Conservation (phyloP, 2,888 invertebrate genomes). For the Leptopilina syphax region DNA sequence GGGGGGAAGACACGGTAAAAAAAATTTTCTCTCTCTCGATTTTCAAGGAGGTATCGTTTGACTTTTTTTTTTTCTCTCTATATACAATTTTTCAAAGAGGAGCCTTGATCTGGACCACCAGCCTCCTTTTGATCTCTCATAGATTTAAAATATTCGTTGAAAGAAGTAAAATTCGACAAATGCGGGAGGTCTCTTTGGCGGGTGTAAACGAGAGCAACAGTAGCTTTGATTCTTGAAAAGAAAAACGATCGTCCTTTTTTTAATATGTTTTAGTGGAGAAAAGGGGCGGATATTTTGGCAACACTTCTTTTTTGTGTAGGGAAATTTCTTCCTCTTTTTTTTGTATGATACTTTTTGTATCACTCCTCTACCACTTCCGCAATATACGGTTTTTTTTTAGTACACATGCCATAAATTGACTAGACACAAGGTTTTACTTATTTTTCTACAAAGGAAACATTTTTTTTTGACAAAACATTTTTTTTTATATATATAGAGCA, state of each 20-base stretch:
- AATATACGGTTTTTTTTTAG: too few relatives aligned
- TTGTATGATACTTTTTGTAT: too few relatives aligned
- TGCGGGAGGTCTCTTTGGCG: slow-evolving; percentile 29
- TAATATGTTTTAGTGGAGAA: background rate
- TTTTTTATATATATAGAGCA: too few relatives aligned
- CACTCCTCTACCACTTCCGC: too few relatives aligned
- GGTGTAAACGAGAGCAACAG: background rate
- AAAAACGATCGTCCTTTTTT: slow-evolving; percentile 7
- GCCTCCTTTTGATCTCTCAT: slow-evolving; percentile 32
- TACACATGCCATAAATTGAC: too few relatives aligned
- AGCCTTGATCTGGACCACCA: slow-evolving; percentile 19
- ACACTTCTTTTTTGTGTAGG: background rate
- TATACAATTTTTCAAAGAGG: too few relatives aligned
- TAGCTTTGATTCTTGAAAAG: slow-evolving; percentile 20
- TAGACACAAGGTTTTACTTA: too few relatives aligned
- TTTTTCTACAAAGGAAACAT: too few relatives aligned
- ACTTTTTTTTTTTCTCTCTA: slow-evolving; percentile 16
- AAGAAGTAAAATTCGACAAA: slow-evolving; percentile 18
- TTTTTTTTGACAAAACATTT: too few relatives aligned
- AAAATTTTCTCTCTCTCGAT: background rate
- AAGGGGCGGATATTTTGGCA: slow-evolving; percentile 11
- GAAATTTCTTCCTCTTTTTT: too few relatives aligned
- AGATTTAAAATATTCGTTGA: background rate
- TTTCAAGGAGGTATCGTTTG: slow-evolving; percentile 23
- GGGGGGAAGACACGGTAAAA: slow-evolving; percentile 28